Percentiles rank a stretch among this genome's conserved stretches.
These are phyloP conservation scores for Amphiura filiformis DNA, from an alignment of 35 echinoderm and acorn worm genomes.

Conservation along the genomic window DNA sequence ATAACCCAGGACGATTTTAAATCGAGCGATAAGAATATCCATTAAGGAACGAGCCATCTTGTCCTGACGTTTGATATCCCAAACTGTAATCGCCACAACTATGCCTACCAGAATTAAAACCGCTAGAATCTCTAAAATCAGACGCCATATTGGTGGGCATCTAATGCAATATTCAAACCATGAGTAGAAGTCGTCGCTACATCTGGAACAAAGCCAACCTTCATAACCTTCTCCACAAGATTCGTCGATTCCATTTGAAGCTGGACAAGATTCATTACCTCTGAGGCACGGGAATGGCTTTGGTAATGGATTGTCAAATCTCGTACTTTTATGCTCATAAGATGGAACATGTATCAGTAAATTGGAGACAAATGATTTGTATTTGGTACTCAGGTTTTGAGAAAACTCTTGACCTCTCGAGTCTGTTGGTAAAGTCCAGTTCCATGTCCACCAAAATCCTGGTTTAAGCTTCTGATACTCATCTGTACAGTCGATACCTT, in stretches of 20 bases:
- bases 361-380: too few species aligned
- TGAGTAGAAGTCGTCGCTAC: constrained; percentile 17
- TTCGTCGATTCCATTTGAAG: background rate
- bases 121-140: background rate
- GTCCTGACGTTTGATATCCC: constrained; percentile 1
- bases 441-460: too few species aligned
- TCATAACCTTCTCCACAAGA: constrained; percentile 20
- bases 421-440: too few species aligned
- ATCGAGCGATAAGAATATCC: constrained; percentile 29
- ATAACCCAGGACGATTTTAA: constrained; percentile 51
- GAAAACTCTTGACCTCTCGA: too few species aligned
- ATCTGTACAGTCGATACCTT: constrained; percentile 14
- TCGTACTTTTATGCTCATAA: too few species aligned
- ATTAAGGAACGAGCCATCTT: background rate
- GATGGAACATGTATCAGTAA: too few species aligned
- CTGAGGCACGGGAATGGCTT: too few species aligned
- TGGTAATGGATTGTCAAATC: too few species aligned
- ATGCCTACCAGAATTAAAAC: background rate
- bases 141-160: constrained; percentile 14
- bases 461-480: constrained; percentile 1
- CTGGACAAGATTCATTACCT: background rate
- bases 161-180: constrained; percentile 8
- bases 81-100: constrained; percentile 18
- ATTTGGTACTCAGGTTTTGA: too few species aligned
- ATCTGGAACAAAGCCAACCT: constrained; percentile 47